Evolutionary conservation across 2,797 vertebrate genomes (phyloP).

Genomic region (Poliocrania exsul): DNA sequence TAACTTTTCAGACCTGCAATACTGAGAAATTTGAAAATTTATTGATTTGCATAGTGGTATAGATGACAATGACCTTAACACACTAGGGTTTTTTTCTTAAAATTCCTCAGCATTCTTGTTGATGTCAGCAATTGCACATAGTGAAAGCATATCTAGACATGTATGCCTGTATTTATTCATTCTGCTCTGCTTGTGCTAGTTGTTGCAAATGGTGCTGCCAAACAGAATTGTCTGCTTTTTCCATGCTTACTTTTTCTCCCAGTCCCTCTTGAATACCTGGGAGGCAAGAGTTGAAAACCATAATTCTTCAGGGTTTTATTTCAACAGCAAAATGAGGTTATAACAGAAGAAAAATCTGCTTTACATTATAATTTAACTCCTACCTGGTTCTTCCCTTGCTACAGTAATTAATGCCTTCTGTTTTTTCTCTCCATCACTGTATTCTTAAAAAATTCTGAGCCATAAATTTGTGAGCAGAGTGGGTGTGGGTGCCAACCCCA

Average conservation of each 20-base stretch:
- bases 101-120: not conserved
- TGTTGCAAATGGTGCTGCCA: not conserved
- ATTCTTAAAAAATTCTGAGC: not conserved
- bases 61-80: not conserved
- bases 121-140: not conserved
- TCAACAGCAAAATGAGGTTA: not conserved
- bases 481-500: not conserved
- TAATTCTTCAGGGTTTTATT: not conserved
- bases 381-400: not conserved
- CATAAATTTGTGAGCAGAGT: not conserved
- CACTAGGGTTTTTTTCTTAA: not conserved
- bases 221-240: not conserved
- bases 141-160: not conserved
- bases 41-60: not conserved
- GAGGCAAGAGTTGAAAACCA: not conserved
- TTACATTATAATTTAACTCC: not conserved
- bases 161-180: not conserved
- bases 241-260: not conserved
- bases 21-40: not conserved
- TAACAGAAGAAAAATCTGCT: not conserved
- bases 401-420: not conserved
- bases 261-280: not conserved
- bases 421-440: not conserved
- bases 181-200: not conserved
- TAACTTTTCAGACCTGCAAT: not conserved